Base-by-base conservation (phyloP, 2,888 invertebrate genomes). In the Arctia plantaginis region DNA sequence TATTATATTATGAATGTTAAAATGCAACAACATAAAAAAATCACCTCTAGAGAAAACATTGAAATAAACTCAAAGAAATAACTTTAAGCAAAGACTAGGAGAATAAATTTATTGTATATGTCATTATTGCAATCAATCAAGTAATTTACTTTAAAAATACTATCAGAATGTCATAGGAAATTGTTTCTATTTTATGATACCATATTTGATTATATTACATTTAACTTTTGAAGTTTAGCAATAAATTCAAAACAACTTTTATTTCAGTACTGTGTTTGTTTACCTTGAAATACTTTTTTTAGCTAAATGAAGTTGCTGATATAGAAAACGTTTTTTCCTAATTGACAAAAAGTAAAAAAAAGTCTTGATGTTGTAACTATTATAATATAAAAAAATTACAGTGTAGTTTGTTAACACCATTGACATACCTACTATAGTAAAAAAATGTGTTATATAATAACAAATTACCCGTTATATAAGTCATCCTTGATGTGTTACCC, bases 251-350 rank as follows among this genome's bases (percentile, higher is more conserved):
- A 67, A 62, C 18, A 55, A 27, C 59, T 44, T n/a, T 71, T 72
- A 23, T 72, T 23, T 35, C 23, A 35, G 10, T 75, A 65, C 47
- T 39, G 74, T 71, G 7, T 67, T 66, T 6, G 66, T 13, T 20
- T 69, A 70, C 77, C 75, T 76, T 74, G 74, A 74, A 75, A 75
- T 66, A 10, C 74, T 77, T 73, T 76, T 8, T 67, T 71, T 41
- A 35, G 23, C 7, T 41, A 12, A 66, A 47, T 51, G 12, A 23
- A 15, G 15, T 66, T 33, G n/a, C 27, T 66, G 64, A 47, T 30
- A 33, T 47, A 33, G 0, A 35, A 66, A 55, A 66, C 39, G 1
- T 20, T 10, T 27, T 68, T 47, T 68, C 27, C 15, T 47, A 33
- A 51, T 30, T 15, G 27, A 7, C 30, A 62, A 62, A 23, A 51